phyloP scores from a whole-genome alignment of 2,888 invertebrate genomes.

The Cryptocephalus primarius region DNA sequence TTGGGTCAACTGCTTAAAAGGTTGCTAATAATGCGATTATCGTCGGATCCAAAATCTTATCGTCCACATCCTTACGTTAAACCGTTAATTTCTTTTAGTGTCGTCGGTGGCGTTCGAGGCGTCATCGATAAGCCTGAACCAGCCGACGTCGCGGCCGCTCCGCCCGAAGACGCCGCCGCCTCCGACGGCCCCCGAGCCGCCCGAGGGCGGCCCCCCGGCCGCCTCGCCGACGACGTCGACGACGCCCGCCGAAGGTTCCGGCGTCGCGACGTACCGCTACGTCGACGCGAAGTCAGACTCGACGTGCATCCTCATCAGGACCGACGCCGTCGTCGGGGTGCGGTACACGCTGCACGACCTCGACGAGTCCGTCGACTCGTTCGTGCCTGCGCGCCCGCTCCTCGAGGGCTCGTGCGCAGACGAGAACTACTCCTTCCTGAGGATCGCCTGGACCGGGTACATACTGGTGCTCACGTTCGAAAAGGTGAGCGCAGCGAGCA shows the following conservation, averaged over 20 bases:
- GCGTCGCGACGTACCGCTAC: slow-evolving; percentile 50
- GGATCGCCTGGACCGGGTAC: slow-evolving; percentile 66
- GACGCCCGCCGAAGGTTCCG: slow-evolving; percentile 19
- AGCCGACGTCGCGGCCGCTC: no score
- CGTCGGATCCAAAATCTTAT: no score
- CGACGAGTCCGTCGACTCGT: slow-evolving; percentile 51
- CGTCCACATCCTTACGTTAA: no score
- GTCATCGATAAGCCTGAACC: no score
- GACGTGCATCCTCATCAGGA: slow-evolving; percentile 68
- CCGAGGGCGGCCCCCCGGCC: slow-evolving; percentile 38
- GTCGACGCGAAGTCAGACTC: slow-evolving; percentile 53
- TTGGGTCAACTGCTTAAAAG: no score
- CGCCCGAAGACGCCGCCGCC: no score
- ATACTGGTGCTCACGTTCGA: slow-evolving; percentile 64
- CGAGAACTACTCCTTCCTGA: slow-evolving; percentile 60
- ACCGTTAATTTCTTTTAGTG: no score
- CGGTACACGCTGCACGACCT: slow-evolving; percentile 30
- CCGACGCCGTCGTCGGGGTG: slow-evolving; percentile 58
- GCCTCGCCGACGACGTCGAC: slow-evolving; percentile 15
- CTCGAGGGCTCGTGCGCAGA: slow-evolving; percentile 65
- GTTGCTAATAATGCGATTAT: no score
- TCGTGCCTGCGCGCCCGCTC: slow-evolving; percentile 61
- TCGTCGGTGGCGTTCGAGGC: no score
- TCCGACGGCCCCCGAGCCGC: slow-evolving; percentile 42
- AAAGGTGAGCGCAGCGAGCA: slow-evolving; percentile 46